A percentile compares a stretch with the other conserved stretches of the same genome.
Conservation (phyloP, 2,113 vertebrate species). For the Bos indicus region DNA sequence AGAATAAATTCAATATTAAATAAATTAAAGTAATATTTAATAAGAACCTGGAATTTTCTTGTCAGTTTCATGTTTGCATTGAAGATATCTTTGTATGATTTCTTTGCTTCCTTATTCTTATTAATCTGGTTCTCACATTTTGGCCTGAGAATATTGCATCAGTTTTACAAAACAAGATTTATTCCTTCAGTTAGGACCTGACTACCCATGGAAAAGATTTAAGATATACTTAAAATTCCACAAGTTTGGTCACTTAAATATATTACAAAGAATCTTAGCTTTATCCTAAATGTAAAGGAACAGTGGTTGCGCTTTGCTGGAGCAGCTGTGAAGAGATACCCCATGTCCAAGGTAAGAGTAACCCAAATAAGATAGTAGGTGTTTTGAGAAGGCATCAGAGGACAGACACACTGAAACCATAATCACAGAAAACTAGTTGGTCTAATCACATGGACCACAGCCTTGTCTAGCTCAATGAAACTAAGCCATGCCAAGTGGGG, state of each 20-base stretch:
- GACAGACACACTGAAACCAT: too few relatives aligned
- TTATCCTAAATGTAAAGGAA: background rate
- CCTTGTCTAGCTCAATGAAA: too few relatives aligned
- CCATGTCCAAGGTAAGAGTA: too few relatives aligned
- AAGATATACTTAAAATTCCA: conserved; percentile 8
- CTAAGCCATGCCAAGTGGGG: too few relatives aligned
- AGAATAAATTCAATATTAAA: background rate
- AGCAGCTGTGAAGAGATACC: too few relatives aligned
- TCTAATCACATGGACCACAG: too few relatives aligned
- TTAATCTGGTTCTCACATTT: background rate
- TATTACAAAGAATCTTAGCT: background rate
- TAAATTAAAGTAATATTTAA: background rate
- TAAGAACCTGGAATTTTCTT: background rate
- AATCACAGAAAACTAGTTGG: too few relatives aligned
- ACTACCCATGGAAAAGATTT: background rate
- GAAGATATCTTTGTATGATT: background rate
- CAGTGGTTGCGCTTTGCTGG: rapidly evolving
- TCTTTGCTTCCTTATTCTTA: background rate
- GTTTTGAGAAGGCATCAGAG: too few relatives aligned
- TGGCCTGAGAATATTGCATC: background rate
- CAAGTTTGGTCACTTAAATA: background rate
- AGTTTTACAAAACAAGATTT: conserved; percentile 5
- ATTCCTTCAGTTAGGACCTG: background rate
- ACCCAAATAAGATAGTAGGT: too few relatives aligned
- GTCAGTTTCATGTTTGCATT: background rate